Base-by-base conservation (phyloP, 2,113 vertebrate genomes). In the Chlorodrepanis virens region DNA sequence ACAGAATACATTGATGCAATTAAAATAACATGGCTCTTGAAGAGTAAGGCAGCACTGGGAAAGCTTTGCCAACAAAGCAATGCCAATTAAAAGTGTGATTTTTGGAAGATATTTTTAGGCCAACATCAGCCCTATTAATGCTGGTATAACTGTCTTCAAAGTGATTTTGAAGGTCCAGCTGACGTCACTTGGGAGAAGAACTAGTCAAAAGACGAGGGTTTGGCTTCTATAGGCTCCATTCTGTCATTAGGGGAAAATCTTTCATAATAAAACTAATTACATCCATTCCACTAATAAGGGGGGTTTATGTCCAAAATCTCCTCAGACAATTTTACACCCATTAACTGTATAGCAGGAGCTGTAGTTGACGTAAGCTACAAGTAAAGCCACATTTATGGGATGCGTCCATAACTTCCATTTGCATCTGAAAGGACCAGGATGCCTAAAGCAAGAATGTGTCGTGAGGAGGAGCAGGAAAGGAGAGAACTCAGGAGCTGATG, bases 61-160 rank as follows among this genome's bases (percentile, higher is more conserved):
- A 89, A 89, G 39, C 49, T 85, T 37, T 82, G 65, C 60, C 74
- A 74, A 64, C 42, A 40, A 74, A 69, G 49, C 54, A 52, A 80
- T 42, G 40, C 59, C 79, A 92, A 80, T 79, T 90, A 90, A 92
- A 45, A 63, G 75, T 86, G 86, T 92, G 92, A 93, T 72, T 96
- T 90, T 74, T 90, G 79, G 79, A 72, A 69, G 14, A 9, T 53
- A 76, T 53, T 95, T 92, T 93, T 67, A 90, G 33, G 7, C 37
- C 70, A 91, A 49, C 53, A 90, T 42, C 63, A 95, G 54, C 47
- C 50, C 37, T 54, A 47, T 70, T 92, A 69, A 49, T 10, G 9
- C 20, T 64, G 54, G 39, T 65, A 22, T 39, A 89, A 71, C 68
- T 54, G 42, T 71, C 60, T 92, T 92, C 80, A 78, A 81, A 93